Percentiles rank a stretch among this genome's conserved stretches.
Conservation (phyloP, 2,113 vertebrate genomes). For the Pholis gunnellus region DNA sequence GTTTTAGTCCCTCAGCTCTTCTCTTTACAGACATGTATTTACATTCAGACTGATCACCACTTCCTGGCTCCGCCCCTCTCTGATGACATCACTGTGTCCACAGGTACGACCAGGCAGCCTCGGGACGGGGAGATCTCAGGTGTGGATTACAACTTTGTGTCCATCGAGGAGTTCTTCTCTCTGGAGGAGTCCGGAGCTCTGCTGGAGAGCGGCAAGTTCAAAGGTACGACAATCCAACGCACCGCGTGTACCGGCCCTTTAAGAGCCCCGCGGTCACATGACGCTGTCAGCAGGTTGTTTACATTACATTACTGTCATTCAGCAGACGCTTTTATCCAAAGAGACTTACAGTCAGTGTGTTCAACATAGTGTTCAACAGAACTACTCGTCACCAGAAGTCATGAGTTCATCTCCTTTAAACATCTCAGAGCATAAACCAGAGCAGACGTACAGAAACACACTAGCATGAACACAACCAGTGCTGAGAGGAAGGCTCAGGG, state of each 20-base stretch:
- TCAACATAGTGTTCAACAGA: too few species aligned
- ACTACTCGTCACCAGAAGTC: too few species aligned
- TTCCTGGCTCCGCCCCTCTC: neutral
- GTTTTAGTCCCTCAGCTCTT: neutral
- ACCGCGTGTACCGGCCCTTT: neutral
- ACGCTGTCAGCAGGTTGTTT: too few species aligned
- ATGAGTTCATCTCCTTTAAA: too few species aligned
- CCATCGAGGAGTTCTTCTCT: conserved; percentile 83
- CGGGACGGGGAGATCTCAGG: conserved; percentile 82
- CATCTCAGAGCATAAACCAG: too few species aligned
- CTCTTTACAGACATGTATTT: neutral
- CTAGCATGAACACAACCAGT: too few species aligned
- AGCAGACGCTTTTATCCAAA: too few species aligned
- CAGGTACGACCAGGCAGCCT: conserved; percentile 82
- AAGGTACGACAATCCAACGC: conserved; percentile 68
- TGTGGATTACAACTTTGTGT: conserved; percentile 85
- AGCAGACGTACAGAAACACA: too few species aligned
- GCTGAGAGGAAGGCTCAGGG: too few species aligned
- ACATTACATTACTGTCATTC: too few species aligned
- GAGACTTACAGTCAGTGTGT: too few species aligned
- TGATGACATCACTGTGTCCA: conserved; percentile 45
- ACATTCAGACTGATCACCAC: neutral
- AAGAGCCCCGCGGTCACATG: too few species aligned
- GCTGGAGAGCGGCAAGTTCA: conserved; percentile 85
- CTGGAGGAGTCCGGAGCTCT: conserved; percentile 84